These are phyloP conservation scores for Pituophis catenifer DNA, from an alignment of 2,113 vertebrate genomes.

Conservation along the genomic window DNA sequence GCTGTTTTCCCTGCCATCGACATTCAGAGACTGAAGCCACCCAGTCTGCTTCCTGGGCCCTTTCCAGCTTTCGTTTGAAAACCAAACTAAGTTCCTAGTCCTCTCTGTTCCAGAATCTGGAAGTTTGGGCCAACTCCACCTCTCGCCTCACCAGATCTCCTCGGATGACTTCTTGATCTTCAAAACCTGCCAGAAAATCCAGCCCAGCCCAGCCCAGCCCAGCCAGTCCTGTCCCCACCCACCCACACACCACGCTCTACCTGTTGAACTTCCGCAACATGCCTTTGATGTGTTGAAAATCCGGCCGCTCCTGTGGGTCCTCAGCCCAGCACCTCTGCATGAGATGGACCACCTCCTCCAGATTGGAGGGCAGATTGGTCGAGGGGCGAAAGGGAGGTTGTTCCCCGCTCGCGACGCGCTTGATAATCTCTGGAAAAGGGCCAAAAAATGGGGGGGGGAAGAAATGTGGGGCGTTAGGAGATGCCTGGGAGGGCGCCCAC, in stretches of 20 bases:
- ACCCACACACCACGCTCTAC: conserved; percentile 51
- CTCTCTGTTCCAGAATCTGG: not conserved
- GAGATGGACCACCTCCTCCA: conserved; percentile 82
- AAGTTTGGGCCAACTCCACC: not conserved
- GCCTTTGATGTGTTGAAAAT: conserved; percentile 87
- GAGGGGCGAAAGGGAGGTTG: conserved; percentile 78
- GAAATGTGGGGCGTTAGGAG: not conserved
- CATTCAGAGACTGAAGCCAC: not conserved
- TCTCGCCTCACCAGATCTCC: not conserved
- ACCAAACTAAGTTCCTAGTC: not conserved
- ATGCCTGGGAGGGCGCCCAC: not conserved
- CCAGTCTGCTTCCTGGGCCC: not conserved
- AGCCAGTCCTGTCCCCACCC: not conserved
- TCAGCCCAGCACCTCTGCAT: conserved; percentile 91
- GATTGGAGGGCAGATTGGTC: conserved; percentile 74
- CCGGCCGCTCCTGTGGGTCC: conserved; percentile 79
- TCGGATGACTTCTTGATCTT: not conserved
- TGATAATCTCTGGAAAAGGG: conserved; percentile 76
- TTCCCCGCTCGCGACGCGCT: conserved; percentile 71
- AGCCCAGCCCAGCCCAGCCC: not conserved
- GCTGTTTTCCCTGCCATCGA: conserved; percentile 76
- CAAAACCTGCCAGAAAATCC: not conserved
- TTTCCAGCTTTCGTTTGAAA: not conserved
- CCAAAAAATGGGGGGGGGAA: too few relatives aligned
- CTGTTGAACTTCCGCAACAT: conserved; percentile 86